Evolutionary conservation across 2,888 invertebrate species (phyloP), one percentile per base, ranked within the genome.

Genomic region (Heteromurus nitidus): DNA sequence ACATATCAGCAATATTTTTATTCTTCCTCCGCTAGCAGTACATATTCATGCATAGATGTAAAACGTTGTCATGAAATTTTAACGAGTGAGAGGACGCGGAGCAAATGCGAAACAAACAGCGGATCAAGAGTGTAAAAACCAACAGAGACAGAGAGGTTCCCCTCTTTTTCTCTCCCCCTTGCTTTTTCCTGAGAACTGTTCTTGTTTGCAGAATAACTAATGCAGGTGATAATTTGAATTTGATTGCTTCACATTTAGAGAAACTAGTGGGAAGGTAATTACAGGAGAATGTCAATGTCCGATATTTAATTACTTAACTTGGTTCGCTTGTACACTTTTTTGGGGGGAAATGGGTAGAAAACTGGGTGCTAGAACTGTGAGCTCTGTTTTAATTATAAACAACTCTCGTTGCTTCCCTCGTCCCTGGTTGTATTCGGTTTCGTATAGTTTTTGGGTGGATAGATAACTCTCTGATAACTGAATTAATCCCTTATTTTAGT

Each of bases 291-390:
- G 77, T 77, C 69, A 69, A 69, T 69, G 77, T 69, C 77, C 62
- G 36, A 77, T 77, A 77, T 77, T 77, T 77, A 77, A 77, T 77
- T 77, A 77, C 77, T 77, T 64, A 44, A 31, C 60, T 75, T 64
- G 22, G 50, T 11, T 20, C 55, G 22, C 60, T 9, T 30, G 60
- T 64, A 28, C 67, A 47, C 36, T 31, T 22, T 30, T 26, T 28
- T 11, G 31, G 30, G 36, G 62, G 20, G 30, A 42, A 44, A 44
- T 36, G 18, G 64, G 42, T 60, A 30, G 42, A 42, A 36, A 13
- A 5, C 13, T 36, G 36, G 47, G 47, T 47, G 47, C 55, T 42
- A 20, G 11, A 36, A 64, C 22, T 58, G 53, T 58, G 42, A 60
- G 24, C 55, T 20, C 16, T 30, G 28, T 74, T 74, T 74, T 55